Base-by-base conservation (phyloP, 2,797 vertebrate genomes). In the Knipowitschia caucasica region DNA sequence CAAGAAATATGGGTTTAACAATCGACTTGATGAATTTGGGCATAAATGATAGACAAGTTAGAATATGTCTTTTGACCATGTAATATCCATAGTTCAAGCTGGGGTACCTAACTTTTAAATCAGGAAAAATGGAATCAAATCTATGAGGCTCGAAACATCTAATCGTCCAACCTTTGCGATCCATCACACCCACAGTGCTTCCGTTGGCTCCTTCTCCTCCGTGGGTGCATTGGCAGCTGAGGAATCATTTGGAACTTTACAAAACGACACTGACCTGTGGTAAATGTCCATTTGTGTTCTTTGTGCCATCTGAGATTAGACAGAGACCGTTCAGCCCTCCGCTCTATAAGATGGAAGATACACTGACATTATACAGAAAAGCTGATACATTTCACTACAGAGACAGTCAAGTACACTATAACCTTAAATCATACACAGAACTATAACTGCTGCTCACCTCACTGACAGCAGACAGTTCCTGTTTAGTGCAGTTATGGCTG, bases 251-350 rank as follows among this genome's bases (percentile, higher is more conserved):
- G n/a, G 14, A 14, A 33, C 31, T 33, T 33, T 5, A 4, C 12
- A 33, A 33, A 33, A 12, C 11, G n/a, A 2, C 38, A 8, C 71
- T 60, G 9, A 92, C 90, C 84, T 90, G 80, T 0, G 88, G 81
- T 60, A 91, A 71, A 71, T 89, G 83, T 66, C 90, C 89, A 2
- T 91, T 91, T 30, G 53, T 78, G 59, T 85, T 78, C 33, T 53
- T 73, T 36, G 59, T 62, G 43, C 60, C 58, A 3, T 59, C 67
- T 40, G 66, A 46, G 26, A 63, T 50, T 12, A 68, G 29, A 18
- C 38, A 86, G 4, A 77, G 23, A 30, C 88, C 84, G 5, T 88
- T 89, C 0, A 38, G 30, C 56, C 82, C 86, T 46, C 53, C 31
- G 2, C 29, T 39, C 65, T 62, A 59, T 8, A 65, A 60, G 72